phyloP scores from a whole-genome alignment of 2,113 vertebrate species.

The Mormyrus iriodes region DNA sequence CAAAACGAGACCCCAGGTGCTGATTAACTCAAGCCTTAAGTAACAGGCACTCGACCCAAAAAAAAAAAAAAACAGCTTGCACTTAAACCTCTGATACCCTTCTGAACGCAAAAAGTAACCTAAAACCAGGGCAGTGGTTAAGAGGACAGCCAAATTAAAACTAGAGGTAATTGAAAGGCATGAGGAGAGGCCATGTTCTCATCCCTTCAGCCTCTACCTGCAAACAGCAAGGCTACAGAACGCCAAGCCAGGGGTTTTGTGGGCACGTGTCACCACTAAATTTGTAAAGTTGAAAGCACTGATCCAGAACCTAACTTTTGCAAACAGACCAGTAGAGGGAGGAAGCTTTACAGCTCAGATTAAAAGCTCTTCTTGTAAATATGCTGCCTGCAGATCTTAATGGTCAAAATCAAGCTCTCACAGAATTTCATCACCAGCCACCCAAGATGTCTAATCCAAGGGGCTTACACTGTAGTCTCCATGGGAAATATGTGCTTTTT shows the following conservation, averaged over 20 bases:
- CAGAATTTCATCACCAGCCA: neutral
- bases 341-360: neutral
- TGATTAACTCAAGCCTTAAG: neutral
- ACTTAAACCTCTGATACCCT: neutral
- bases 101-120: neutral
- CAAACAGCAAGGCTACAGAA: neutral
- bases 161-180: neutral
- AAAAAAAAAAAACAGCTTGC: neutral
- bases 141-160: neutral
- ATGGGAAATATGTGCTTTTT: neutral
- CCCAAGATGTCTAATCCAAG: neutral
- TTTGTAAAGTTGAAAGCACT: neutral
- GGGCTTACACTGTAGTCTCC: neutral
- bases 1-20: conserved; percentile 13
- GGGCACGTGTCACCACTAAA: neutral
- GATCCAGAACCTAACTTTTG: neutral
- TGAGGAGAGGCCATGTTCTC: neutral
- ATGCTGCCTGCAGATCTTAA: neutral
- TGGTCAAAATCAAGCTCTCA: neutral
- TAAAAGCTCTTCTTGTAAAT: neutral
- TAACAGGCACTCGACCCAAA: neutral
- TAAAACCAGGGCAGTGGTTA: neutral
- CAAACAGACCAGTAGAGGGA: neutral
- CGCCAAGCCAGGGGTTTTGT: neutral
- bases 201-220: neutral